These are phyloP conservation scores for Lasiurus borealis DNA, from an alignment of 2,113 vertebrate species.

Conservation along the genomic window DNA sequence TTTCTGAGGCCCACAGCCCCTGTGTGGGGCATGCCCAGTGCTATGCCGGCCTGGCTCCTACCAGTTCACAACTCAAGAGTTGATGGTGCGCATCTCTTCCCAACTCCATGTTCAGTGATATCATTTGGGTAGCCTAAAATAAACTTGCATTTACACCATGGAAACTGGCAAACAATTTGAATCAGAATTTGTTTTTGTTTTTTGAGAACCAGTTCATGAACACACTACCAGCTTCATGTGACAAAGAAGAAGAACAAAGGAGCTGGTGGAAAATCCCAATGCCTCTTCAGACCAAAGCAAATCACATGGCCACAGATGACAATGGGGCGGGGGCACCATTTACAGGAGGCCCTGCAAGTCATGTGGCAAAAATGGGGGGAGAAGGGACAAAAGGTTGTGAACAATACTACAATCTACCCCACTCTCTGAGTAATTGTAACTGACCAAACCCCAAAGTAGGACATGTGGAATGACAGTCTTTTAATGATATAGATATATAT, in stretches of 20 bases:
- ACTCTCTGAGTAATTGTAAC: neutral
- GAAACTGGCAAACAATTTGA: neutral
- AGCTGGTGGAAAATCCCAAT: neutral
- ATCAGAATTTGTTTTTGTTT: neutral
- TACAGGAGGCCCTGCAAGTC: neutral
- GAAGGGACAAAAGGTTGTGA: neutral
- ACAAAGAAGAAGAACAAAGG: conserved; percentile 6
- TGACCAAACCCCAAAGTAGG: neutral
- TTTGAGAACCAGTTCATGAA: neutral
- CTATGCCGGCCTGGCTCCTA: too few relatives aligned
- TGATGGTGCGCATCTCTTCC: too few relatives aligned
- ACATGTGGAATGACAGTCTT: neutral
- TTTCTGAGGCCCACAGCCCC: too few relatives aligned
- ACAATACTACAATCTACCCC: neutral
- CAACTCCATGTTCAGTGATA: too few relatives aligned
- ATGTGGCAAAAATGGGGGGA: neutral
- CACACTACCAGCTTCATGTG: neutral
- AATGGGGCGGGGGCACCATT: neutral
- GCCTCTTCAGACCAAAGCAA: neutral
- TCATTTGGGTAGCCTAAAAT: neutral
- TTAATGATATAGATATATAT: neutral
- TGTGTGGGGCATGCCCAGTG: too few relatives aligned
- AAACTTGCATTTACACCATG: neutral
- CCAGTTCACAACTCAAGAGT: too few relatives aligned
- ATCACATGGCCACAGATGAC: neutral